phyloP scores from a whole-genome alignment of 2,797 vertebrate species.

The Luscinia luscinia region DNA sequence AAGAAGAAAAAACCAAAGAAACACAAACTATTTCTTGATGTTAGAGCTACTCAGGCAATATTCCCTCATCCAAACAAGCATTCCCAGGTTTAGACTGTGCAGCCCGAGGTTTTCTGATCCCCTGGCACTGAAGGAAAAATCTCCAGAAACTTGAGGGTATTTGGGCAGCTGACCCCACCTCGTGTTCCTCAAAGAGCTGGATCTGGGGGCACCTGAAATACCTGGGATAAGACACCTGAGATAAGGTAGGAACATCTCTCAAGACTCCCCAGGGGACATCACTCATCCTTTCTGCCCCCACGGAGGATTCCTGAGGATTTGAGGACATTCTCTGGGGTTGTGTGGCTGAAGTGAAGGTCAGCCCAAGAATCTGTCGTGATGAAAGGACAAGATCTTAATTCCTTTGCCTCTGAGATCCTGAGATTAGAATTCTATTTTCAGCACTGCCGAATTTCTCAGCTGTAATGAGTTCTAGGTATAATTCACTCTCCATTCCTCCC shows the following conservation, averaged over 20 bases:
- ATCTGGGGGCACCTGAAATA: background rate
- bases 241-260: background rate
- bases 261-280: too few species aligned
- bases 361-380: background rate
- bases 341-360: background rate
- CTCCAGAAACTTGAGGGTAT: background rate
- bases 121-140: background rate
- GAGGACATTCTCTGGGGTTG: background rate
- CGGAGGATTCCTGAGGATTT: background rate
- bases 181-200: background rate
- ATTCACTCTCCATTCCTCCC: background rate
- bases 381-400: background rate
- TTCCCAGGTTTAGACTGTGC: background rate
- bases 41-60: background rate
- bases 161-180: background rate
- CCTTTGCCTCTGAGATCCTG: background rate
- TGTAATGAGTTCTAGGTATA: background rate
- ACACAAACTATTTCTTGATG: background rate
- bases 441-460: background rate
- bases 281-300: background rate
- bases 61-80: background rate
- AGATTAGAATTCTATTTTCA: conserved; percentile 31
- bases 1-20: background rate
- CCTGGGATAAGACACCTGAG: background rate
- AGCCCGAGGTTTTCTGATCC: background rate